A percentile compares a stretch with the other conserved stretches of the same genome.
Evolutionary conservation across 1,140 invertebrate species (phyloP).

Genomic region (Oscheius sp.): DNA sequence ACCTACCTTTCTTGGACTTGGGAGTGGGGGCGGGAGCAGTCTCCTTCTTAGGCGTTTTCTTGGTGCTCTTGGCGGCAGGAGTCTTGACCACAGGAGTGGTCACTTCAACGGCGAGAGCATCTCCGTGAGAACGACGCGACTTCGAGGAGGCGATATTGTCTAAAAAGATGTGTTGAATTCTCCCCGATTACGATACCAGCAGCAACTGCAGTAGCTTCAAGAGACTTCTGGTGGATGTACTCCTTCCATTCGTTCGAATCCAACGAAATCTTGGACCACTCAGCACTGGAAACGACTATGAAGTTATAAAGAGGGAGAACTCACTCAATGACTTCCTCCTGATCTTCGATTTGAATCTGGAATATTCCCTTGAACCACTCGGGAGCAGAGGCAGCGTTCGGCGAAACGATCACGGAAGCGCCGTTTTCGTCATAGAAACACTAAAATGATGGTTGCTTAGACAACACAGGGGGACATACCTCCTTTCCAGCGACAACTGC

Average conservation of each 20-base stretch:
- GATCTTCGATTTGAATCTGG: conserved; percentile 31
- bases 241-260: conserved; percentile 30
- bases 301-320: neutral
- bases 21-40: neutral
- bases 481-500: conserved; percentile 32
- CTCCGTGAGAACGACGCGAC: neutral
- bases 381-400: conserved; percentile 36
- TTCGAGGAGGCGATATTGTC: conserved; percentile 12
- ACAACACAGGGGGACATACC: conserved; percentile 2
- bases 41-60: neutral
- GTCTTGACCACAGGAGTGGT: neutral
- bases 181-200: neutral
- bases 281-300: conserved; percentile 33
- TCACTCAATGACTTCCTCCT: conserved; percentile 17
- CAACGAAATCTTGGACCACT: conserved; percentile 47
- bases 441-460: neutral
- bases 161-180: neutral
- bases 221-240: conserved; percentile 22
- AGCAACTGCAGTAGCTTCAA: conserved; percentile 38
- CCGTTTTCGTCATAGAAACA: conserved; percentile 29
- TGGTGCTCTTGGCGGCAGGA: neutral
- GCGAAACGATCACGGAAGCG: conserved; percentile 37
- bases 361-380: conserved; percentile 51
- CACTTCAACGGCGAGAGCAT: neutral
- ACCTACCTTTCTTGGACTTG: neutral